Evolutionary conservation across 1,140 invertebrate species (phyloP), one percentile per base, ranked within the genome.

Genomic region (Cydia fagiglandana): DNA sequence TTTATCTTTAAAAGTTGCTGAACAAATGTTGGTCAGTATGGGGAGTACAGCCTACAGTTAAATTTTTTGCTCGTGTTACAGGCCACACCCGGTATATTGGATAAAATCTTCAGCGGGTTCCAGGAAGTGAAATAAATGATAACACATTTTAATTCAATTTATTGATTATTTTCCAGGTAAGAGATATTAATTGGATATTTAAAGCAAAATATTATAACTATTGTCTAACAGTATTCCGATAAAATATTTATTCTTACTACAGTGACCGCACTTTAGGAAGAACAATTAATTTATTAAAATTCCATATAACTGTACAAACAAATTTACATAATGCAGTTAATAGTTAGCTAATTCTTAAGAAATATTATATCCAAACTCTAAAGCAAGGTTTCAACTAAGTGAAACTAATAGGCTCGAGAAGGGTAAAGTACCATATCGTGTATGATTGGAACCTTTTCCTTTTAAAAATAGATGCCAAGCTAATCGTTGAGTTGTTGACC

Each of bases 131-230:
- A 84, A 83, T 79, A 86, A 86, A 85, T 78, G n/a, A 41, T 38
- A 70, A 83, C 34, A 75, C 73, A 74, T 76, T 83, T 85, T 84
- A 84, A 81, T 84, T 87, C 87, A 88, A 88, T 78, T 90, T 90
- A 91, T 90, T 91, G 84, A 89, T 79, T 90, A 86, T 80, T 87
- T 83, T 83, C 81, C 84, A 79, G 86, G 83, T 86, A 88, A 88
- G 83, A 87, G 84, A 84, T 86, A 84, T 83, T 85, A 85, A 86
- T 86, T 80, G 84, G 86, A 87, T 86, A 84, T 87, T 88, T 80
- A 89, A 91, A 88, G 84, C 85, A 90, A 90, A 86, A 83, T 77
- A 85, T 84, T 84, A 83, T 75, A 81, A 82, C 84, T 89, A 86
- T 86, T 84, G 81, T 84, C 79, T 88, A 87, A 84, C 77, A 83